These are phyloP conservation scores for Eulacestoma nigropectus DNA, from an alignment of 2,113 vertebrate genomes.

Conservation along the genomic window DNA sequence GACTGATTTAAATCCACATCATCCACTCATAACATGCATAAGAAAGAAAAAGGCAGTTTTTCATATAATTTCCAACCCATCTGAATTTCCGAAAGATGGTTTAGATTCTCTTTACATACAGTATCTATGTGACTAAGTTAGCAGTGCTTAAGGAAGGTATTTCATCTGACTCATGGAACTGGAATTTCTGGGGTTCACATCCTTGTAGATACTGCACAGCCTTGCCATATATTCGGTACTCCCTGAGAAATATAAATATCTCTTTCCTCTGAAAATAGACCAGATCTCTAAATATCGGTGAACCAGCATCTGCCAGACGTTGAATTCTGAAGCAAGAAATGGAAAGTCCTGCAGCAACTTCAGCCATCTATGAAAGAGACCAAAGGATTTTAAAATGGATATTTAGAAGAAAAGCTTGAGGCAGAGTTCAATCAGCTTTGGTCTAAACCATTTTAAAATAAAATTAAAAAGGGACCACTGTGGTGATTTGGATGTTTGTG, in stretches of 20 bases:
- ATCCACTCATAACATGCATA: no score
- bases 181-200: not conserved
- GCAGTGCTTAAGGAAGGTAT: not conserved
- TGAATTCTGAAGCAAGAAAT: not conserved
- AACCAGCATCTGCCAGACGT: not conserved
- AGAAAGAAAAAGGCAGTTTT: not conserved
- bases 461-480: not conserved
- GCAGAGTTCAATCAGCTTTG: not conserved
- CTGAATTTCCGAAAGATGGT: not conserved
- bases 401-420: not conserved
- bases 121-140: not conserved
- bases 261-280: not conserved
- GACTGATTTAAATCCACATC: no score
- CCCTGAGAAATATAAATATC: not conserved
- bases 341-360: not conserved
- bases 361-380: not conserved
- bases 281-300: not conserved
- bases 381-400: not conserved
- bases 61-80: not conserved
- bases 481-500: not conserved
- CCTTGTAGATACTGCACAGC: not conserved
- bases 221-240: not conserved
- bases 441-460: not conserved
- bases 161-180: not conserved
- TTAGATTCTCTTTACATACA: not conserved